Base-by-base conservation (phyloP, 1,140 invertebrate genomes). In the Euura lappo region DNA sequence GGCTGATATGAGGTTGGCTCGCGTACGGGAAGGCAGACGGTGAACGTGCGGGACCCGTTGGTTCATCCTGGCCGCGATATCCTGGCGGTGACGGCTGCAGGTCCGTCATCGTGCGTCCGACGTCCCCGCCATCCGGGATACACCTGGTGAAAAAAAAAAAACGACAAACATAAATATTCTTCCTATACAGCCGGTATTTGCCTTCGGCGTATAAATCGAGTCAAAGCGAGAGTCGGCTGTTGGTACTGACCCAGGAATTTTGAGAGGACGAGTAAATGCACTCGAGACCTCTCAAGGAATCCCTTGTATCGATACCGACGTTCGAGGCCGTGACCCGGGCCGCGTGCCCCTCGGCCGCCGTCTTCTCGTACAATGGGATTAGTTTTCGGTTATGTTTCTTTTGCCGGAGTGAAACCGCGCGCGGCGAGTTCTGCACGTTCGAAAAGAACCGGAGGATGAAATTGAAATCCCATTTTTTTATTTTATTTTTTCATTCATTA, bases 31-130 rank as follows among this genome's bases (percentile, higher is more conserved):
- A 87, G 3, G 84, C 76, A 69, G 73, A 74, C 75, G 78, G 79
- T 75, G 80, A 80, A 11, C 51, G 10, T 65, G 84, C 78, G 80
- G 83, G 83, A 73, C 84, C 84, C 78, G 85, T 83, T 80, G 87
- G 84, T 77, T 85, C 86, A 84, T 86, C 85, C 83, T 87, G 86
- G 75, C 85, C 78, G 80, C 85, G 80, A 82, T 84, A 84, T 81
- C 86, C 85, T 76, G 85, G 79, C 76, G 85, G 83, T 78, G 85
- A 86, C 82, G 85, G 84, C 75, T 88, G 86, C 78, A 90, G 80
- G 84, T 90, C 89, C 78, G 89, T 89, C 82, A 89, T 89, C 83
- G 88, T 89, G 84, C 87, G 84, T 83, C 81, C 80, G 72, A 86
- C 79, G 81, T 82, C 84, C 85, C 84, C 86, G 84, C 86, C 86